Percentiles rank a stretch among this genome's conserved stretches.
Conservation (phyloP, 2,113 vertebrate genomes). For the Columba janthina region DNA sequence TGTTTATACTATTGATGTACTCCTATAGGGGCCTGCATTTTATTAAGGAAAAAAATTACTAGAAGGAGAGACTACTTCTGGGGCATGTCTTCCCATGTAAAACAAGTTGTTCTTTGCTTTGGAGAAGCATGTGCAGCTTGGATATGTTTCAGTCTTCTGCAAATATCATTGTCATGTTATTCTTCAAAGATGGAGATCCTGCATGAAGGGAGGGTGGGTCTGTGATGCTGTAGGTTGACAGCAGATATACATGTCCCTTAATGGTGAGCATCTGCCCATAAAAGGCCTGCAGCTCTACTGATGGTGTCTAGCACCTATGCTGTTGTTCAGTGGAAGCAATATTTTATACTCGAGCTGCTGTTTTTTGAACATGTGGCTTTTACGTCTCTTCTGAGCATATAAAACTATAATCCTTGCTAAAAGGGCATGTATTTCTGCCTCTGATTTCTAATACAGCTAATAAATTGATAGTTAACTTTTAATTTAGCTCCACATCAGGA, state of each 20-base stretch:
- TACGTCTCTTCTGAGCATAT: not conserved
- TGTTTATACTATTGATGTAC: not conserved
- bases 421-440: not conserved
- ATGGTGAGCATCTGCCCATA: not conserved
- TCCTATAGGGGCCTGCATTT: not conserved
- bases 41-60: not conserved
- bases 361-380: not conserved
- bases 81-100: not conserved
- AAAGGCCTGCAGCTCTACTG: not conserved
- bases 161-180: not conserved
- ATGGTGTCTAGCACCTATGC: not conserved
- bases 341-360: not conserved
- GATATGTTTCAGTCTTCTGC: not conserved
- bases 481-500: not conserved
- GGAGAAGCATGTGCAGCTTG: not conserved
- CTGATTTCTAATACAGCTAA: not conserved
- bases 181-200: not conserved
- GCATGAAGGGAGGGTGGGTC: fast-evolving
- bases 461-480: not conserved
- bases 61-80: not conserved
- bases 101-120: not conserved
- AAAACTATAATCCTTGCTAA: not conserved
- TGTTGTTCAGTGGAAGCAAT: not conserved
- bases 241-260: not conserved
- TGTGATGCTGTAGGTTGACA: fast-evolving